Evolutionary conservation across 1,140 invertebrate genomes (phyloP), one percentile per base, ranked within the genome.

Genomic region (Pollicipes pollicipes): DNA sequence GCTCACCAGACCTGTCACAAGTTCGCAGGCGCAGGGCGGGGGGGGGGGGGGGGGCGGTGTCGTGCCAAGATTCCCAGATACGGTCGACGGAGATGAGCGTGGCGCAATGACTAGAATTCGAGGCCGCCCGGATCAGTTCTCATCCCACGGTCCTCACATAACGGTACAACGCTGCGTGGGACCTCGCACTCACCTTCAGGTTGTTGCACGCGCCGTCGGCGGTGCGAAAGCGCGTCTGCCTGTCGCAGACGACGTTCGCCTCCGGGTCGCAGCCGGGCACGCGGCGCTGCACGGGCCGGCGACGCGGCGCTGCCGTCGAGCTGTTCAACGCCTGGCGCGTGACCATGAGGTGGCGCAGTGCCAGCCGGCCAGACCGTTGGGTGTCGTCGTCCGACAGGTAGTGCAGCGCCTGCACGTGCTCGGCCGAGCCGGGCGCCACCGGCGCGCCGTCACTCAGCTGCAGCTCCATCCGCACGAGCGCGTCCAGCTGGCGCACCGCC

Each of bases 161-260:
- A n/a, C n/a, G n/a, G n/a, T n/a, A n/a, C n/a, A n/a, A n/a, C n/a
- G n/a, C n/a, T n/a, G n/a, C n/a, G n/a, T n/a, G n/a, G n/a, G n/a
- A n/a, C n/a, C n/a, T n/a, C n/a, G n/a, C n/a, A n/a, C 32, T 35
- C 21, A 58, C 45, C 32, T 82, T 76, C 8, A 90, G 76, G 78
- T 95, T 93, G 77, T 94, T 95, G 77, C 92, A 95, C 0, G 88
- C 86, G 0, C 91, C 92, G 78, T 95, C 91, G 68, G 87, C 84
- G 1, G 85, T 84, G 28, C 91, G 82, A 76, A 91, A 93, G 35
- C 68, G 73, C 29, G 32, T 63, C 4, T 73, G 71, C 66, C 70
- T 75, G 66, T 69, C 31, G 6, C 64, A 58, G 45, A 21, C 13
- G 45, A 58, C 24, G 13, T 58, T 21, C 10, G 45, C 13, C 45